Base-by-base conservation (phyloP, 1,140 invertebrate genomes). In the Drosophila yakuba region DNA sequence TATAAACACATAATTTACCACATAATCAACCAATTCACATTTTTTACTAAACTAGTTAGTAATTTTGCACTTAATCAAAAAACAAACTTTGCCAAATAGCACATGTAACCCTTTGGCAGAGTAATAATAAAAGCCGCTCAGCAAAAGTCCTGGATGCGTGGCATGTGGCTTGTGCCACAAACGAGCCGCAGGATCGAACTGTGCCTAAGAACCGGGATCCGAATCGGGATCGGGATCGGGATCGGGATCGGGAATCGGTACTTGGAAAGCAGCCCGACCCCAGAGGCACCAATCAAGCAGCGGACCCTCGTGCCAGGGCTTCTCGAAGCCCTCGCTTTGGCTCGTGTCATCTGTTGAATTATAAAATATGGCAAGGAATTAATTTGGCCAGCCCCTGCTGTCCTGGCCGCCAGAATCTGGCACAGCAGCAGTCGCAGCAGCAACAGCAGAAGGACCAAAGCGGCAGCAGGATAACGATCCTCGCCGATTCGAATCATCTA, bases 321-420 rank as follows among this genome's bases (percentile, higher is more conserved):
- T 28, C 59, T 68, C 54, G 51, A 32, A 50, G 52, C 52, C 47
- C 58, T 50, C 57, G 38, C 77, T 67, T 76, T 90, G 86, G 86
- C 86, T 90, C 86, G 86, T 90, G 86, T 90, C 86, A 90, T 90
- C 86, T 90, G 86, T 90, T 90, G 86, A 86, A 83, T 90, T 90
- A 90, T 90, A 90, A 90, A 90, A 78, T 90, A 90, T 90, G 81
- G 86, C 86, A 90, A 86, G 82, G 86, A 90, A 90, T 90, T 90
- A 90, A 90, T 90, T 90, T 90, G 79, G 74, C 74, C 75, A 73
- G 80, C 52, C 54, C 61, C 56, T 69, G 74, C 35, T 54, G 43
- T 36, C 20, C 25, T 48, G 43, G 36, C 14, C 25, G 58, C 38
- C 73, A 61, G 84, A 88, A 89, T 89, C 84, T 89, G 84, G 84